Evolutionary conservation across 2,888 invertebrate species (phyloP).

Genomic region (Hemithea aestivaria): DNA sequence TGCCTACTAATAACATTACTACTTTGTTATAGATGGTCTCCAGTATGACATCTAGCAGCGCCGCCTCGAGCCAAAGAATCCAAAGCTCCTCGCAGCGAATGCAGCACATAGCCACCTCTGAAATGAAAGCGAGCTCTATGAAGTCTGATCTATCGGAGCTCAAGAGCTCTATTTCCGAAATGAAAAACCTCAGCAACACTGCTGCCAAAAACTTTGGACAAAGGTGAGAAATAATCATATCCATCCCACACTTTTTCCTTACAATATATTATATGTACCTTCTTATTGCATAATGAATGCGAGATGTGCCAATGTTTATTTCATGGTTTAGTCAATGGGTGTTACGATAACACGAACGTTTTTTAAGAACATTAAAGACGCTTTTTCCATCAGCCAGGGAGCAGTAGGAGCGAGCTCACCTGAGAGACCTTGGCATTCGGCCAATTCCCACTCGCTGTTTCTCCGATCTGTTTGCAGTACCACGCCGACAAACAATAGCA

Average conservation of each 20-base stretch:
- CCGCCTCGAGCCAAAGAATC: constrained; percentile 78
- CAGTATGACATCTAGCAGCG: constrained; percentile 80
- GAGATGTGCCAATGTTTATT: constrained; percentile 42
- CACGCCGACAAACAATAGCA: constrained; percentile 72
- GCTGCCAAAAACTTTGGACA: constrained; percentile 68
- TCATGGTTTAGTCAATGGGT: constrained; percentile 46
- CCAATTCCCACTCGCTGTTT: constrained; percentile 69
- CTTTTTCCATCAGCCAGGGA: constrained; percentile 46
- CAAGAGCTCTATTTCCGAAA: constrained; percentile 91
- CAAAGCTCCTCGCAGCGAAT: constrained; percentile 79
- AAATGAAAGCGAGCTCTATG: constrained; percentile 90
- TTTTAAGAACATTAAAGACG: constrained; percentile 38
- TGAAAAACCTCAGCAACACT: constrained; percentile 84
- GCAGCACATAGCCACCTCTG: constrained; percentile 80
- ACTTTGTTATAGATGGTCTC: constrained; percentile 66
- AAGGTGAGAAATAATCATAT: constrained; percentile 47
- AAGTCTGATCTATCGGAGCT: constrained; percentile 89
- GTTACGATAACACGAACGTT: constrained; percentile 43
- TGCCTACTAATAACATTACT: constrained; percentile 6
- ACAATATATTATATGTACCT: constrained; percentile 19
- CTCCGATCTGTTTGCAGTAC: constrained; percentile 68
- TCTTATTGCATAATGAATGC: constrained; percentile 29
- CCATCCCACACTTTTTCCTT: constrained; percentile 11
- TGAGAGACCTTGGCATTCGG: constrained; percentile 71
- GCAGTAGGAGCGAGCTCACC: constrained; percentile 65